Base-by-base conservation (phyloP, 92 coral and sea anemone genomes). In the Zoanthus solanderi region DNA sequence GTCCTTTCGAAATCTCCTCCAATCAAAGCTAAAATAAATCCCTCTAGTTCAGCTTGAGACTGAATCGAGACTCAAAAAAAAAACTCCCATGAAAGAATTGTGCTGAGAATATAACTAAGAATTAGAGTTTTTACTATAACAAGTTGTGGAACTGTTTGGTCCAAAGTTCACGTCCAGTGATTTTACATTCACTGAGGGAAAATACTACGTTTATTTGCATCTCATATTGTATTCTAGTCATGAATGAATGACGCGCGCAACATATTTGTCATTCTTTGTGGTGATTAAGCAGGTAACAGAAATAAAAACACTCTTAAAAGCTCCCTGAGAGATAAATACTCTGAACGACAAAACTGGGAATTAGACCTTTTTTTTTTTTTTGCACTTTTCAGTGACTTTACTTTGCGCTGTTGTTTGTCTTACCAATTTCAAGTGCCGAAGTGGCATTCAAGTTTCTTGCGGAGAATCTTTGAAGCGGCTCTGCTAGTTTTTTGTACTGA, bases 121-220 rank as follows among this genome's bases (percentile, higher is more conserved):
- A 37, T 37, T 37, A 2, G 1, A 69, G 16, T 17, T 17, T 58
- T 17, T 58, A 50, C 56, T 50, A 7, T 17, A 0, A 6, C 18
- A 6, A 63, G 16, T 63, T 63, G 42, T 9, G 0, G 9, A 0
- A 44, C 46, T 12, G 1, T 3, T 28, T 1, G 30, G 75, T 31
- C 5, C 75, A 69, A 69, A 31, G 45, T 69, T 31, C 75, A 69
- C 75, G 75, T 69, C 16, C 75, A 69, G 75, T 69, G 31, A 10
- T 69, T 69, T 69, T 31, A 31, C 75, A 2, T 69, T 32, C 30
- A 34, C 12, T 10, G 42, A 13, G 75, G n/a, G 30, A 29, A 8
- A 69, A 30, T 14, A 13, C 45, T 23, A 69, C 10, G 46, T 12
- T 60, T 23, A 63, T 63, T 63, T 16, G 10, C 69, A 63, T 63